Conservation (phyloP, 1,140 invertebrate species). For the Cataglyphis hispanica region DNA sequence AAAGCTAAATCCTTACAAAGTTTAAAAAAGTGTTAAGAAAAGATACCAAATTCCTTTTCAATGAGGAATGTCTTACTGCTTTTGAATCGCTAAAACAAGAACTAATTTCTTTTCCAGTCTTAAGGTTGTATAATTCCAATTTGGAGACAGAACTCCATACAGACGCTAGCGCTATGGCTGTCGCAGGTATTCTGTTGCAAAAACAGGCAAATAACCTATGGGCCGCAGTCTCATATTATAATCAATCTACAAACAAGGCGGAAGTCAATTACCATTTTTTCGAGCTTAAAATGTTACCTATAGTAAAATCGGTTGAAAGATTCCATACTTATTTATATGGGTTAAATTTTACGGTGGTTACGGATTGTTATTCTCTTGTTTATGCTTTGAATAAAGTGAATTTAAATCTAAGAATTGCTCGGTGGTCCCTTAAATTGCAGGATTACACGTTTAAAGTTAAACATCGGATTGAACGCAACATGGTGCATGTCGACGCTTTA, state of each 20-base stretch:
- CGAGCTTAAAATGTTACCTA: background rate
- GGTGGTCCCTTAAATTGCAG: background rate
- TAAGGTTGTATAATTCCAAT: no score
- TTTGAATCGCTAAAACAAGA: no score
- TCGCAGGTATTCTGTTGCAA: background rate
- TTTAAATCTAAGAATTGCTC: background rate
- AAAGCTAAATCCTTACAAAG: no score
- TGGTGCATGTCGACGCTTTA: slow-evolving; percentile 17
- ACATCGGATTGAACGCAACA: background rate
- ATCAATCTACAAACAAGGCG: background rate
- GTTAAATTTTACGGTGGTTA: background rate
- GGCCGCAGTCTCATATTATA: background rate
- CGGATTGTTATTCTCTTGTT: background rate
- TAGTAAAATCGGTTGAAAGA: background rate
- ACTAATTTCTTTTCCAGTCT: no score
- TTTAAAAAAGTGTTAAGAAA: no score
- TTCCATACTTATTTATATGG: slow-evolving; percentile 24
- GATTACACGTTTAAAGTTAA: background rate
- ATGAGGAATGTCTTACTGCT: no score
- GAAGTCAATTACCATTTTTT: background rate
- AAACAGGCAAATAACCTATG: background rate
- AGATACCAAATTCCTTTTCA: no score
- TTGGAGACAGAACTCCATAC: no score
- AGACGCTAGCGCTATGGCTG: no score
- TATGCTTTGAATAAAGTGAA: slow-evolving; percentile 1